Conservation (phyloP, 2,797 vertebrate genomes). For the Notoglanidium macrostoma region DNA sequence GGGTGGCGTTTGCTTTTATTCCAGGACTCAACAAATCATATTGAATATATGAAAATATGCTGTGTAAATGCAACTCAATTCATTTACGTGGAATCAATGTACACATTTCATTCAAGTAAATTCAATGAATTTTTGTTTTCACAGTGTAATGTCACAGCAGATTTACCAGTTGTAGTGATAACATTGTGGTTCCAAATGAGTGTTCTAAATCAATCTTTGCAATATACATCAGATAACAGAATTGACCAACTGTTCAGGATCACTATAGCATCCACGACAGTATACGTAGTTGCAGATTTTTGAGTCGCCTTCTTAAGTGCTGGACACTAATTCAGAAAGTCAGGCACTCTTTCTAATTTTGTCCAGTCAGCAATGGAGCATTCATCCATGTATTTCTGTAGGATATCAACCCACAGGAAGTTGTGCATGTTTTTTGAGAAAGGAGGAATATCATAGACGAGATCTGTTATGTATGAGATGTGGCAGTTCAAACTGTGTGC, state of each 20-base stretch:
- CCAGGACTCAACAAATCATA: not conserved
- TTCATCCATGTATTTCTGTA: not conserved
- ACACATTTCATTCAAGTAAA: not conserved
- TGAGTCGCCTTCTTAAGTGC: not conserved
- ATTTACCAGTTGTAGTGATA: not conserved
- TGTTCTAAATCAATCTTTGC: slow-evolving; percentile 5
- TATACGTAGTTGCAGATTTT: not conserved
- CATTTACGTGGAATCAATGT: not conserved
- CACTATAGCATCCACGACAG: not conserved
- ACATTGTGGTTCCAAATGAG: slow-evolving; percentile 6
- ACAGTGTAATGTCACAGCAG: not conserved
- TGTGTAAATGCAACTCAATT: not conserved
- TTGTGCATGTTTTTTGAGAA: not conserved
- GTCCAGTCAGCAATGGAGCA: slow-evolving; percentile 20
- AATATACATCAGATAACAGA: not conserved
- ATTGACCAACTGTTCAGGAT: not conserved
- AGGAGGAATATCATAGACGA: slow-evolving; percentile 20
- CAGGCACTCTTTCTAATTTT: slow-evolving; percentile 1
- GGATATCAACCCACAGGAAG: no score
- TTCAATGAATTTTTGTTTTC: not conserved
- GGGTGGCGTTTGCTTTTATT: not conserved
- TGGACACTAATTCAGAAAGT: not conserved
- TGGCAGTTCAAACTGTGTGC: slow-evolving; percentile 32
- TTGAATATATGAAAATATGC: not conserved
- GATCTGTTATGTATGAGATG: slow-evolving; percentile 35